These are phyloP conservation scores for Eilema caniola DNA, from an alignment of 2,888 invertebrate species.

Conservation along the genomic window DNA sequence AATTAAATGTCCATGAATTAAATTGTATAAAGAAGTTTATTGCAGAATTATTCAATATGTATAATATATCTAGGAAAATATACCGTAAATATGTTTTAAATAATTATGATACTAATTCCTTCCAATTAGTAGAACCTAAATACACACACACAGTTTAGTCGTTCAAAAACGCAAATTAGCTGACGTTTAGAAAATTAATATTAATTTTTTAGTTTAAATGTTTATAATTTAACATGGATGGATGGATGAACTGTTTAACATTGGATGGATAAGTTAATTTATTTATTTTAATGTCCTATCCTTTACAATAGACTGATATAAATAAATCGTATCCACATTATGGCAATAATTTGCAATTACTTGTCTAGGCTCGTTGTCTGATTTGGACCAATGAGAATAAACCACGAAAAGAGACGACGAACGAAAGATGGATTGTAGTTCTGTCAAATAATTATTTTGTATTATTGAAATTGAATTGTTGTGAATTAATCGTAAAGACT, in stretches of 20 bases:
- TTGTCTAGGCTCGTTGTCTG: conserved; percentile 55
- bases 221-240: not conserved
- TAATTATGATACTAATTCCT: not conserved
- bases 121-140: not conserved
- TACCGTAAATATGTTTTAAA: not conserved
- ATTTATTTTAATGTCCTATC: not conserved
- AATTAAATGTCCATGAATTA: not conserved
- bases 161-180: not conserved
- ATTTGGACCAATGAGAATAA: conserved; percentile 87
- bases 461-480: conserved; percentile 69
- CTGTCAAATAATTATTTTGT: conserved; percentile 80
- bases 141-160: not conserved
- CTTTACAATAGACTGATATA: not conserved
- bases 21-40: accelerated
- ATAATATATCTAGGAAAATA: not conserved
- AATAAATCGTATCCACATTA: conserved; percentile 18
- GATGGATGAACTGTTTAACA: not conserved
- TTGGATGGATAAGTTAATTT: not conserved
- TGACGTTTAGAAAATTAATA: not conserved
- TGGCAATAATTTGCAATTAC: conserved; percentile 27
- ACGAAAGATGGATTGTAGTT: conserved; percentile 81
- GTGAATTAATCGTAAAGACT: conserved; percentile 64
- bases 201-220: not conserved
- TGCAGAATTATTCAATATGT: not conserved
- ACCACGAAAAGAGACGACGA: conserved; percentile 86